These are phyloP conservation scores for Calycopis cecrops DNA, from an alignment of 1,140 invertebrate species.

Conservation along the genomic window DNA sequence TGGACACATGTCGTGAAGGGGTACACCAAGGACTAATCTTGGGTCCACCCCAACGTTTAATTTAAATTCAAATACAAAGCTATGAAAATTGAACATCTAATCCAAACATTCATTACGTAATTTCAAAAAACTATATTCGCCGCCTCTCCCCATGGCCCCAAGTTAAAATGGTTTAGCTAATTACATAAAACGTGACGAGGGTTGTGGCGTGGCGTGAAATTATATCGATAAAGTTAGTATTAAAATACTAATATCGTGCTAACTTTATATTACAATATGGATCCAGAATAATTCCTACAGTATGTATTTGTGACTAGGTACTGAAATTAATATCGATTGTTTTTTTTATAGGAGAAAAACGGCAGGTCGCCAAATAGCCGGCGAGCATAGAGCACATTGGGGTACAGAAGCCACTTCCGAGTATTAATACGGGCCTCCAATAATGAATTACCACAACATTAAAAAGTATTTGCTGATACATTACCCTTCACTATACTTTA, in stretches of 20 bases:
- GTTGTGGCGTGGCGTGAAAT: conserved; percentile 21
- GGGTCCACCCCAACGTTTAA: conserved; percentile 42
- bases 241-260: conserved; percentile 13
- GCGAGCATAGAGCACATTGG: no score
- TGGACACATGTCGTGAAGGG: conserved; percentile 54
- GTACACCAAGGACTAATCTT: conserved; percentile 36
- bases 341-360: no score
- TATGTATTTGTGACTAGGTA: no score
- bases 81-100: conserved; percentile 60
- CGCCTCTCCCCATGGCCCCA: conserved; percentile 34
- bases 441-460: no score
- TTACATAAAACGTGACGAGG: conserved; percentile 54
- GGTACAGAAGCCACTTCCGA: no score
- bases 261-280: no score
- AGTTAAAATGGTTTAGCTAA: conserved; percentile 64
- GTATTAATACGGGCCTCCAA: no score
- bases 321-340: no score
- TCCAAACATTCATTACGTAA: conserved; percentile 68
- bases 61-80: conserved; percentile 63
- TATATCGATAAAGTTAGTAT: conserved; percentile 26
- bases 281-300: no score
- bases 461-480: no score
- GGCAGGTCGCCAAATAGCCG: no score
- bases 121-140: conserved; percentile 51
- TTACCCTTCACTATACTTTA: no score